Percentiles rank a stretch among this genome's conserved stretches.
Conservation (phyloP, 2,888 invertebrate species). For the Biston stratarius region DNA sequence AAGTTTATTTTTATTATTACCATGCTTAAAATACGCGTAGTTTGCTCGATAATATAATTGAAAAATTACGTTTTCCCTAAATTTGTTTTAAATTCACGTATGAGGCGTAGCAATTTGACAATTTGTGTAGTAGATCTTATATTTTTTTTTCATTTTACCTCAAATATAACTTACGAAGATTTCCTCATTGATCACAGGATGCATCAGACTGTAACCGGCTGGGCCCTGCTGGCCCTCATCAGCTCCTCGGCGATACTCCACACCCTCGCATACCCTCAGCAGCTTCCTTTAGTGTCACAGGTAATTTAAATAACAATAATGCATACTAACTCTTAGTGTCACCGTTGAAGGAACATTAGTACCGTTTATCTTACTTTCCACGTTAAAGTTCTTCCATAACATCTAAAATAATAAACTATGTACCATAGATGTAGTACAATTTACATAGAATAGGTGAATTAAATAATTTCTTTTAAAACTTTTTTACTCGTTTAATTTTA, state of each 20-base stretch:
- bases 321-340: slow-evolving; percentile 17
- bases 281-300: slow-evolving; percentile 79
- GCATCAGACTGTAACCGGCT: slow-evolving; percentile 88
- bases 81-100: neutral
- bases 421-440: too few relatives aligned
- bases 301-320: slow-evolving; percentile 51
- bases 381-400: neutral
- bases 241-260: slow-evolving; percentile 89
- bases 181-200: slow-evolving; percentile 77
- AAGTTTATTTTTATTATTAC: slow-evolving; percentile 50
- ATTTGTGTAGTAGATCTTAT: neutral
- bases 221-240: slow-evolving; percentile 90
- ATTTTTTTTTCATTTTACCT: neutral
- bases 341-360: neutral
- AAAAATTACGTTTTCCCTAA: neutral
- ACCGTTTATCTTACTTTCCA: neutral
- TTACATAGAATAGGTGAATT: too few relatives aligned
- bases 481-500: too few relatives aligned
- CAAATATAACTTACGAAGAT: slow-evolving; percentile 49
- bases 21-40: slow-evolving; percentile 14
- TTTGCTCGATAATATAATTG: slow-evolving; percentile 8
- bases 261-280: slow-evolving; percentile 89
- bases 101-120: neutral
- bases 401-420: neutral
- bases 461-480: too few relatives aligned